phyloP scores from a whole-genome alignment of 30 jellyfish, hydroid and myxozoan species.

The Turritopsis dohrnii region DNA sequence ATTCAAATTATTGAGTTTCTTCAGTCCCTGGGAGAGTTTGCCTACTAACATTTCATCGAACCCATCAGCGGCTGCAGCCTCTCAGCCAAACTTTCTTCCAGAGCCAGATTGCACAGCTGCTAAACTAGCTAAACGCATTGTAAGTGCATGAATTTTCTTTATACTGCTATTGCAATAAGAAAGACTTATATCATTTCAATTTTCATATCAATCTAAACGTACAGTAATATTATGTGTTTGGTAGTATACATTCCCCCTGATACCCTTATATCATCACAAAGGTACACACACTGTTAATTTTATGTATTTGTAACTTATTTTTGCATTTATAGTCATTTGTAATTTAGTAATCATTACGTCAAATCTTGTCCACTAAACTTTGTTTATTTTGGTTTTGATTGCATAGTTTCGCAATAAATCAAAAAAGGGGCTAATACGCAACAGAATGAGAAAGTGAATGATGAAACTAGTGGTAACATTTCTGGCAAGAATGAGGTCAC shows the following conservation, averaged over 20 bases:
- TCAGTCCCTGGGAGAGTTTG: constrained; percentile 24
- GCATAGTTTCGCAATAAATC: neutral
- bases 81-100: neutral
- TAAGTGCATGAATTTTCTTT: neutral
- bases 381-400: neutral
- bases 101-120: neutral
- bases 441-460: neutral
- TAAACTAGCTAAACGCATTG: neutral
- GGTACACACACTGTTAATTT: no score
- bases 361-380: neutral
- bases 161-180: no score
- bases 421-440: neutral
- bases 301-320: no score
- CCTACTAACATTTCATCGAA: neutral
- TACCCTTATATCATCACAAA: no score
- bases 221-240: no score
- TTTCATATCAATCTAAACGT: no score
- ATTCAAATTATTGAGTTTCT: constrained; percentile 3
- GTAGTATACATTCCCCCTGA: no score
- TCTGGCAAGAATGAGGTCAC: neutral
- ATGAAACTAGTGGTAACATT: neutral
- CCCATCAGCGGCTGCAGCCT: neutral
- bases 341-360: no score
- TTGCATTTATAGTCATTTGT: no score
- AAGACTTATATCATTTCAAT: no score